These are phyloP conservation scores for Eulimnadia texana DNA, from an alignment of 1,140 invertebrate genomes.

Conservation along the genomic window DNA sequence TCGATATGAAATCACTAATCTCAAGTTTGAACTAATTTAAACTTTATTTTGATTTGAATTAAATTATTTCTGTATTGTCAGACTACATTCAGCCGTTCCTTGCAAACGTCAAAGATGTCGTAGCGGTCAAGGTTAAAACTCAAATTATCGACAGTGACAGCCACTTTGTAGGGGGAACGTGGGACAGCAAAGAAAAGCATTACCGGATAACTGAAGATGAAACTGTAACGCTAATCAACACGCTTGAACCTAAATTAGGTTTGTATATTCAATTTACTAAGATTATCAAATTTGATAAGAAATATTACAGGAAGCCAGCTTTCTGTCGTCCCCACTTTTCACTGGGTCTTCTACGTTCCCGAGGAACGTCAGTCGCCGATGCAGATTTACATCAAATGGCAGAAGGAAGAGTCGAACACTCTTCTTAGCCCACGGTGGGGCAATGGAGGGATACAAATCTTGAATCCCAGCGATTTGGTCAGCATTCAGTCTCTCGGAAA, in stretches of 20 bases:
- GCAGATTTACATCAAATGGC: constrained; percentile 5
- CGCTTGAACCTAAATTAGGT: background rate
- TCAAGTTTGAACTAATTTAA: background rate
- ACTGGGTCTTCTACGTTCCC: constrained; percentile 11
- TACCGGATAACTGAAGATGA: background rate
- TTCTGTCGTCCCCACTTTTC: constrained; percentile 9
- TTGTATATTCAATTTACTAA: background rate
- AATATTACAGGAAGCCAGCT: constrained; percentile 8
- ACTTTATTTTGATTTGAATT: too few relatives aligned
- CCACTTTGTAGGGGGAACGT: background rate
- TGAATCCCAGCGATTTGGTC: background rate
- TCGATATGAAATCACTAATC: background rate
- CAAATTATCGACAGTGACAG: background rate
- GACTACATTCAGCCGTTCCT: background rate
- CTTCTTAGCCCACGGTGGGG: constrained; percentile 3
- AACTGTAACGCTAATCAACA: background rate
- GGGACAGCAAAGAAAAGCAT: background rate
- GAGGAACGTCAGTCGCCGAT: constrained; percentile 1
- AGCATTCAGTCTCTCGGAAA: background rate
- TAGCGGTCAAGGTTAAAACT: background rate
- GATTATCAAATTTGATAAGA: too few relatives aligned
- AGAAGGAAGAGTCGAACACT: background rate
- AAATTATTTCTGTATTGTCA: background rate
- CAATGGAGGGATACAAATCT: constrained; percentile 7
- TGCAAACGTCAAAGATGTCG: background rate